Conservation (phyloP, 2,797 vertebrate genomes). For the Tragopan temminckii region DNA sequence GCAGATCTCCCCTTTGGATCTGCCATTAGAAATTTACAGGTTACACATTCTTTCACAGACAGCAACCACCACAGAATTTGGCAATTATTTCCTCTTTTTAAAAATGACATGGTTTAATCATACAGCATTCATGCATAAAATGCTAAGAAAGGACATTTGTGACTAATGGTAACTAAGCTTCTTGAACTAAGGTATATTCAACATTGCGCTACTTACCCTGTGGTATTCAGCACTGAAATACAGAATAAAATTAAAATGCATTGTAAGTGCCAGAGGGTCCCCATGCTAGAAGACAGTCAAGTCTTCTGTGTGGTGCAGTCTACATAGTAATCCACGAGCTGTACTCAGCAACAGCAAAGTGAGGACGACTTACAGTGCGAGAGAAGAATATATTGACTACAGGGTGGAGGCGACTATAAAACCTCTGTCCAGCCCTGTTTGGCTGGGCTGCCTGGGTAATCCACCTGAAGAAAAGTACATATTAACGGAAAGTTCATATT, state of each 20-base stretch:
- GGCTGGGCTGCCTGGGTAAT: not conserved
- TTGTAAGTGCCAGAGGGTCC: not conserved
- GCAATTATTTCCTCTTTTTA: not conserved
- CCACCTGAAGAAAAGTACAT: not conserved
- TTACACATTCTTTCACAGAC: not conserved
- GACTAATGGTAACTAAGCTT: not conserved
- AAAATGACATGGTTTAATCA: not conserved
- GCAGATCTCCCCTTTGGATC: not conserved
- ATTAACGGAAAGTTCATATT: not conserved
- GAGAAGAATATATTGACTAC: slow-evolving; percentile 24
- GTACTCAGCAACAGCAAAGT: not conserved
- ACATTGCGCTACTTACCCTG: slow-evolving; percentile 54
- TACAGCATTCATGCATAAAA: not conserved
- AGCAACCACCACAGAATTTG: not conserved
- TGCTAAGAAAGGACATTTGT: not conserved
- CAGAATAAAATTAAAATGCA: slow-evolving; percentile 9
- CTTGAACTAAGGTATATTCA: not conserved
- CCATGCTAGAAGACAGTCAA: slow-evolving; percentile 34
- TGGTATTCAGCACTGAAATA: slow-evolving; percentile 32
- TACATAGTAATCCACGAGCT: slow-evolving; percentile 25
- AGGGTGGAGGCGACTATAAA: slow-evolving; percentile 53
- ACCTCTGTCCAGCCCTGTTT: not conserved
- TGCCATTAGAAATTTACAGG: not conserved
- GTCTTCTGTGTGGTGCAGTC: slow-evolving; percentile 3
- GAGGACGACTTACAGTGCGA: rapidly evolving